Base-by-base conservation (phyloP, 2,113 vertebrate genomes). In the Uropsilus gracilis region DNA sequence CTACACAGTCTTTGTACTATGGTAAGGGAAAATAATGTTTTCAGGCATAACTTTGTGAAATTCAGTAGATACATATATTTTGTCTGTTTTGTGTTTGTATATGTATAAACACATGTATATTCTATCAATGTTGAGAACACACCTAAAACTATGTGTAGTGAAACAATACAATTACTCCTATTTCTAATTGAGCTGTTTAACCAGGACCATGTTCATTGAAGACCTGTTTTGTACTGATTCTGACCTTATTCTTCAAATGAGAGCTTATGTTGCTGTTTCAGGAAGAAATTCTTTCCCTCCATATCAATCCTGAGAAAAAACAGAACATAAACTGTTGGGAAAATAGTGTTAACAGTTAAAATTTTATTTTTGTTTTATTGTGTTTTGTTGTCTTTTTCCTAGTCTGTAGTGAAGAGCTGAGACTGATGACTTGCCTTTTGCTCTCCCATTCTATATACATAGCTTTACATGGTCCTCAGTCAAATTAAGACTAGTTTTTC, bases 11-110 rank as follows among this genome's bases (percentile, higher is more conserved):
- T 88, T 44, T 88, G 78, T 24, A 75, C 20, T 92, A 26, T 2
- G 7, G 78, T n/a, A 57, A 72, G 77, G 66, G 64, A 94, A 92
- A 53, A 81, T 76, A 85, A 11, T 91, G 20, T 2, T 46, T 94
- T 83, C 77, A 88, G 91, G 14, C 85, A 84, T 12, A 77, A 26
- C 2, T 94, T 8, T 0, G 10, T 82, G 18, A 2, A 5, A 17
- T 32, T 6, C 94, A 77, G 4, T 66, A n/a, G 71, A 53, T 2
- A 3, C 71, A 28, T 63, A 46, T 76, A 22, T 20, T 50, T 50
- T 50, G 48, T 50, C 11, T 50, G 48, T 50, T 3, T 59, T 26
- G n/a, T n/a, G n/a, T 59, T 18, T 20, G 0, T 28, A 0, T 68
- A 30, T 53, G 28, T 46, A 6, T 44, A 22, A 24, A 14, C 50